Evolutionary conservation across 1,140 invertebrate genomes (phyloP), one percentile per base, ranked within the genome.

Genomic region (Drosophila ironensis): DNA sequence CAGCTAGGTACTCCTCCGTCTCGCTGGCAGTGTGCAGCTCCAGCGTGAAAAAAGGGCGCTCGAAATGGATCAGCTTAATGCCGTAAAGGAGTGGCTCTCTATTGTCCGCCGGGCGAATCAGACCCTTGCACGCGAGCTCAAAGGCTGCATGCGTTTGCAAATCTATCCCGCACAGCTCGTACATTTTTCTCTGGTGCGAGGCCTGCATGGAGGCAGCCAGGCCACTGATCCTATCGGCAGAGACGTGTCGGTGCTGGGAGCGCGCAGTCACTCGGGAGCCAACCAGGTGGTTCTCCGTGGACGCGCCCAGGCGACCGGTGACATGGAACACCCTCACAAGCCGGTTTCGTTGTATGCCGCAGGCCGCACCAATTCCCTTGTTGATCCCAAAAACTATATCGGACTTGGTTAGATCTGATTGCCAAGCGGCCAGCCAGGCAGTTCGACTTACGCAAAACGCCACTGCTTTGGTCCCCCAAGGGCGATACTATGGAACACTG

Each of bases 1-100:
- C 91, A 78, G 92, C 93, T 6, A 98, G 88, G 87, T 95, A 98
- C 12, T 92, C 90, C 59, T 95, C 93, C 64, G 92, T 92, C 91
- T 97, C 96, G 90, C 98, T 97, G 22, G 97, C 94, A 41, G 94
- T 93, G 67, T 97, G 94, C 12, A 98, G 91, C 92, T 98, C 97
- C 94, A 99, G 87, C n/a, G 94, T 95, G 87, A 99, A 98, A 72
- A 96, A 90, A 2, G 97, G 97, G 30, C 93, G 92, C 3, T 94
- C 90, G 90, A 97, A 98, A 50, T 95, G 88, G 14, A 95, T 92
- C 90, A 96, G 95, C 91, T 95, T 96, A n/a, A 98, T 93, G 12
- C 94, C 93, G 91, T 98, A 99, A 22, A 99, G 84, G 7, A 98
- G 89, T 1, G 97, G 95, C 25, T 93, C 88, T 67, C 94, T 93